Conservation (phyloP, 2,113 vertebrate genomes). For the Gopherus flavomarginatus region DNA sequence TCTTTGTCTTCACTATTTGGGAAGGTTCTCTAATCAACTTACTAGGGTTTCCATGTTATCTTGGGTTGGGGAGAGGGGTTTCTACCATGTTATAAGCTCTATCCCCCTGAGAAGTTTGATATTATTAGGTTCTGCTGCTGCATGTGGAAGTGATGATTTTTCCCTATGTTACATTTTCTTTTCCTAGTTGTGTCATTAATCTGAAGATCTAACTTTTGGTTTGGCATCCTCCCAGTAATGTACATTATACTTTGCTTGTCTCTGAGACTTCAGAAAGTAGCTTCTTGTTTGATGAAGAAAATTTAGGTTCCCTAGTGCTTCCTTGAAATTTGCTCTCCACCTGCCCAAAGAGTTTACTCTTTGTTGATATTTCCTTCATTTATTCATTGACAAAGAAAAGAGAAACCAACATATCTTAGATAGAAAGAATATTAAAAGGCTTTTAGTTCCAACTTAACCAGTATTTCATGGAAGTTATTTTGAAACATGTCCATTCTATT, state of each 20-base stretch:
- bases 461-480: constrained; percentile 4
- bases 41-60: neutral
- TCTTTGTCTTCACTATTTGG: neutral
- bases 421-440: neutral
- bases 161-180: neutral
- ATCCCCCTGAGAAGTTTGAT: neutral
- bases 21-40: neutral
- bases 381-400: constrained; percentile 12
- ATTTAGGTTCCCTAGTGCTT: neutral
- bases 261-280: constrained; percentile 21
- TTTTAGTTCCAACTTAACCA: neutral
- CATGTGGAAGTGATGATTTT: constrained; percentile 16
- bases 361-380: neutral
- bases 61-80: constrained; percentile 1
- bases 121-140: constrained; percentile 2
- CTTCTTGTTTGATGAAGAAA: constrained; percentile 26
- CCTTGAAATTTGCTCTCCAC: constrained; percentile 13
- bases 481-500: neutral
- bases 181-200: neutral
- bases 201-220: constrained; percentile 29
- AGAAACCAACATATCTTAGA: neutral
- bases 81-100: constrained; percentile 9
- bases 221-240: constrained; percentile 52
- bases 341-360: neutral
- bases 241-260: neutral